These are phyloP conservation scores for Clunio marinus DNA, from an alignment of 2,888 invertebrate genomes.

Conservation along the genomic window DNA sequence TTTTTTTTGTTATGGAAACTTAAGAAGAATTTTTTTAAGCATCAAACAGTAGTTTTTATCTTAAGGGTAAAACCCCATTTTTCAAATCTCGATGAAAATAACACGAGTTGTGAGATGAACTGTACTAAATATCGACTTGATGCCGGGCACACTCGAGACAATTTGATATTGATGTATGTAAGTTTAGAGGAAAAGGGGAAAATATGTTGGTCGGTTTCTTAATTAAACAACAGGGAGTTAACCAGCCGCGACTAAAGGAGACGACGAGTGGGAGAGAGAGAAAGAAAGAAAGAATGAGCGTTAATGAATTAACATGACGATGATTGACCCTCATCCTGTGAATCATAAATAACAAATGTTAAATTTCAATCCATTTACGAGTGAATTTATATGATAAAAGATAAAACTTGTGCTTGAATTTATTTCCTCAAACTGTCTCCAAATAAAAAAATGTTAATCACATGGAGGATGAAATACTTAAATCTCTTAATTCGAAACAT, in stretches of 20 bases:
- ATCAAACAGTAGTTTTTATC: slow-evolving; percentile 4
- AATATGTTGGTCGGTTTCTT: background rate
- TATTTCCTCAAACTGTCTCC: too few relatives aligned
- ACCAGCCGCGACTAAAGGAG: slow-evolving; percentile 9
- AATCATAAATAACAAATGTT: slow-evolving; percentile 1
- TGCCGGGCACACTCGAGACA: slow-evolving; percentile 5
- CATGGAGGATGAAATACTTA: background rate
- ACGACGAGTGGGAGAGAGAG: background rate
- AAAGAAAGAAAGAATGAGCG: background rate
- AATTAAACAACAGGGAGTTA: slow-evolving; percentile 21
- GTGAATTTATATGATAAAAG: too few relatives aligned
- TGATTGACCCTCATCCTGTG: slow-evolving; percentile 16
- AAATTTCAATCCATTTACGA: too few relatives aligned
- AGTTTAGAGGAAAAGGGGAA: slow-evolving; percentile 5
- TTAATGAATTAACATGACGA: slow-evolving; percentile 5
- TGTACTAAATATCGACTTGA: background rate
- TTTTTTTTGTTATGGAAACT: background rate
- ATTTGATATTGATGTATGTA: too few relatives aligned
- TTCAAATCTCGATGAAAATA: background rate
- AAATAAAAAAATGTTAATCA: background rate
- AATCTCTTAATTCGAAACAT: background rate
- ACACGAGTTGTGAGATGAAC: slow-evolving; percentile 13
- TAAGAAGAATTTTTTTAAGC: slow-evolving; percentile 5
- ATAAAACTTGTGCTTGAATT: too few relatives aligned
- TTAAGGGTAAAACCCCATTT: slow-evolving; percentile 11